Conservation (phyloP, 2,113 vertebrate species). For the Gopherus evgoodei region DNA sequence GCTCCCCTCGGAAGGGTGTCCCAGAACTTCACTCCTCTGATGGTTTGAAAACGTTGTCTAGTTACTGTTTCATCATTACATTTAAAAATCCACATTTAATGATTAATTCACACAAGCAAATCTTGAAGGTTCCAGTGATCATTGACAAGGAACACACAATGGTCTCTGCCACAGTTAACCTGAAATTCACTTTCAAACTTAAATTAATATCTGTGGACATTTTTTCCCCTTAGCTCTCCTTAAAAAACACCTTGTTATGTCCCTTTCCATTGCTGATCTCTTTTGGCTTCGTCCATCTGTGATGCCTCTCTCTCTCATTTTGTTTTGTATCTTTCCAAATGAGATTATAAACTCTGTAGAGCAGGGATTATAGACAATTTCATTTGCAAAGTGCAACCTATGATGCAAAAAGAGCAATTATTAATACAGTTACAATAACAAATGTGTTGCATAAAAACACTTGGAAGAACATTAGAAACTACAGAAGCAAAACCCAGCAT, state of each 20-base stretch:
- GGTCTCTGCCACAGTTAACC: neutral
- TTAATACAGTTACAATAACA: neutral
- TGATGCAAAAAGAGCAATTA: neutral
- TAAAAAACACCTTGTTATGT: neutral
- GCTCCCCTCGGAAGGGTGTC: neutral
- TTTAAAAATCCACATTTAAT: neutral
- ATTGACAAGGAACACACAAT: neutral
- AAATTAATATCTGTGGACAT: neutral
- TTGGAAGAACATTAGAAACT: neutral
- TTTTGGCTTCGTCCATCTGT: neutral
- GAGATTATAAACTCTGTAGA: neutral
- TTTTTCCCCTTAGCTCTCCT: neutral
- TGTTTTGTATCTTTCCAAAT: neutral
- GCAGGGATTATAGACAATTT: neutral
- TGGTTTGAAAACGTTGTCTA: neutral
- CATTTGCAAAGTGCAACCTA: neutral
- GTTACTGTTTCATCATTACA: rapidly evolving
- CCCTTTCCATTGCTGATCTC: neutral
- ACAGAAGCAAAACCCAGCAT: neutral
- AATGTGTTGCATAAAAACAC: neutral
- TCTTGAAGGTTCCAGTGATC: neutral
- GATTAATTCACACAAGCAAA: rapidly evolving
- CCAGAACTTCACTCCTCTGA: neutral
- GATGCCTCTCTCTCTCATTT: neutral
- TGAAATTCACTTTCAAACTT: neutral